These are phyloP conservation scores for Lithophane semibrunnea DNA, from an alignment of 2,888 invertebrate genomes.

Conservation along the genomic window DNA sequence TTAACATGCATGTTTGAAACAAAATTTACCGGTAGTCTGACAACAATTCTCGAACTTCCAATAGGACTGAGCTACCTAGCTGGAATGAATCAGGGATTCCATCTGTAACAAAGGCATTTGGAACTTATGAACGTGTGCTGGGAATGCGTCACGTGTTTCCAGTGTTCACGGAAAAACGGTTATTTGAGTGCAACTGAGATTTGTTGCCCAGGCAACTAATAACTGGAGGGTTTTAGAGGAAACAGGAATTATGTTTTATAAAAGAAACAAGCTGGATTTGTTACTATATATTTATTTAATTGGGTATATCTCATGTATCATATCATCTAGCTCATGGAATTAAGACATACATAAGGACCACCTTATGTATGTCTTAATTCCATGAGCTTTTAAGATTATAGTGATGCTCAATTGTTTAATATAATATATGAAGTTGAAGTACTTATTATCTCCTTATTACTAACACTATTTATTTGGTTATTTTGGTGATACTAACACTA, in stretches of 20 bases:
- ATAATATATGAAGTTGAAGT: too few species aligned
- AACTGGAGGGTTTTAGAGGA: not conserved
- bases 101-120: slow-evolving; percentile 37
- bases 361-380: too few species aligned
- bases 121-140: slow-evolving; percentile 18
- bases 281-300: not conserved
- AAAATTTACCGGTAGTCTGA: not conserved
- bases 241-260: not conserved
- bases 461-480: too few species aligned
- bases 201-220: slow-evolving; percentile 4
- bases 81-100: slow-evolving; percentile 33
- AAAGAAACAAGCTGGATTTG: not conserved
- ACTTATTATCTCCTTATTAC: too few species aligned
- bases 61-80: not conserved
- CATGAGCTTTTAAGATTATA: not conserved
- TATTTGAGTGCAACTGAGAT: slow-evolving; percentile 17
- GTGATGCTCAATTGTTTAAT: not conserved
- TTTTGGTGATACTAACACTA: too few species aligned
- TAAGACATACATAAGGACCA: not conserved
- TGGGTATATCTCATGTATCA: too few species aligned
- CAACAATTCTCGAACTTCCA: not conserved
- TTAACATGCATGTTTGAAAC: not conserved
- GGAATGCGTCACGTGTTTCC: slow-evolving; percentile 7
- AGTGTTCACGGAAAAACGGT: slow-evolving; percentile 7
- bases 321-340: too few species aligned